Evolutionary conservation across 2,888 invertebrate species (phyloP).

Genomic region (Atrina japonica): DNA sequence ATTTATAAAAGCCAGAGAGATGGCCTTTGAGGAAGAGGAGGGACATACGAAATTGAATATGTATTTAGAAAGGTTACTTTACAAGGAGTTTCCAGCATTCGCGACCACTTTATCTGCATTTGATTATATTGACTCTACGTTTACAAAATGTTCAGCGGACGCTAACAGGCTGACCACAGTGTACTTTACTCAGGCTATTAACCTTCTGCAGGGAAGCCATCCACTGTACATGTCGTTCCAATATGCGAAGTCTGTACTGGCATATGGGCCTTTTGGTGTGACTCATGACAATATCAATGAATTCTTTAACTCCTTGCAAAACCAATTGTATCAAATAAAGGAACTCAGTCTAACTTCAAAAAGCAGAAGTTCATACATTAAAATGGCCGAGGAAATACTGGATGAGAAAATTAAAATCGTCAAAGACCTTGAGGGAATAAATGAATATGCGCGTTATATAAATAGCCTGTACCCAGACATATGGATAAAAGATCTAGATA

Average conservation of each 20-base stretch:
- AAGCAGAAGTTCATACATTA: constrained; percentile 7
- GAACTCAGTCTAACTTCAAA: background rate
- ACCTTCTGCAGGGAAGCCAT: background rate
- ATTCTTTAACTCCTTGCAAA: constrained; percentile 2
- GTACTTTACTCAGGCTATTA: background rate
- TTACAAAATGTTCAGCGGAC: background rate
- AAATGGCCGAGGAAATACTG: background rate
- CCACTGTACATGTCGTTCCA: background rate
- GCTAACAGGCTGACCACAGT: background rate
- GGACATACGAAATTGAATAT: background rate
- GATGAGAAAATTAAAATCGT: background rate
- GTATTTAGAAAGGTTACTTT: background rate
- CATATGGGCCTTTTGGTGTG: background rate
- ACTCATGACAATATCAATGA: background rate
- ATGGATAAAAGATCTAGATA: constrained; percentile 1
- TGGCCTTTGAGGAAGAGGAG: background rate
- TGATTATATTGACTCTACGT: background rate
- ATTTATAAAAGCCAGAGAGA: background rate
- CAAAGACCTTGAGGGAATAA: background rate
- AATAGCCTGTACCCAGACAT: constrained; percentile 5
- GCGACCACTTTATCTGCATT: background rate
- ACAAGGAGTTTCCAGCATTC: background rate
- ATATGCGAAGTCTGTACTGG: background rate
- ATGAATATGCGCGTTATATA: background rate
- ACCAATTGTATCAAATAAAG: constrained; percentile 1